phyloP scores from a whole-genome alignment of 1,140 invertebrate species.

The Maniola jurtina region DNA sequence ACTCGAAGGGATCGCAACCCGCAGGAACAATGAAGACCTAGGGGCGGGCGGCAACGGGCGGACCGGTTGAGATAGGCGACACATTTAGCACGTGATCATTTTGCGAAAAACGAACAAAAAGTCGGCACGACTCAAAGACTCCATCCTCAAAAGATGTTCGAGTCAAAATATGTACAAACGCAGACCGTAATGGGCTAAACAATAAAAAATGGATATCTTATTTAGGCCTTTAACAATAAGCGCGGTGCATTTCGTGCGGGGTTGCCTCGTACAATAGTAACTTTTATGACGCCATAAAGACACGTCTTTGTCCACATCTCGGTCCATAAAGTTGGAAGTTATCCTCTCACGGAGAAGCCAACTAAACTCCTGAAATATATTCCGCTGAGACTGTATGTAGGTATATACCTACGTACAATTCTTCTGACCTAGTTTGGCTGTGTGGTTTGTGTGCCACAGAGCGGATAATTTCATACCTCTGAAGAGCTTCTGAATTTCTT shows the following conservation, averaged over 20 bases:
- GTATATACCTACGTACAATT: background rate
- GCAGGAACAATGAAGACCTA: slow-evolving; percentile 16
- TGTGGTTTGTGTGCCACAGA: background rate
- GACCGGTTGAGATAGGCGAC: slow-evolving; percentile 23
- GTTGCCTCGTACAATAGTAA: slow-evolving; percentile 57
- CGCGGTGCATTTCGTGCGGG: slow-evolving; percentile 55
- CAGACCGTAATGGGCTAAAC: slow-evolving; percentile 66
- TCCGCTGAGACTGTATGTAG: slow-evolving; percentile 24
- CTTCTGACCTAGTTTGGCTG: slow-evolving; percentile 2
- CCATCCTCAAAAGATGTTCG: slow-evolving; percentile 46
- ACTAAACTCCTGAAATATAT: slow-evolving; percentile 32
- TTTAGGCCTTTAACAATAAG: slow-evolving; percentile 71
- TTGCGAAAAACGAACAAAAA: slow-evolving; percentile 52
- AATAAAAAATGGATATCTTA: slow-evolving; percentile 75
- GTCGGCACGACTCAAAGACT: slow-evolving; percentile 55
- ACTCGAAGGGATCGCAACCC: background rate
- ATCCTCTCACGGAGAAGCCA: slow-evolving; percentile 36
- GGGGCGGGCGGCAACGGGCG: slow-evolving; percentile 1
- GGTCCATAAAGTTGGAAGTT: slow-evolving; percentile 59
- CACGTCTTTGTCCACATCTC: slow-evolving; percentile 62
- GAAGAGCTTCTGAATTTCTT: too few relatives aligned
- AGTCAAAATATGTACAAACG: slow-evolving; percentile 77
- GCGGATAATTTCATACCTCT: too few relatives aligned
- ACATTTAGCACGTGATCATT: slow-evolving; percentile 54
- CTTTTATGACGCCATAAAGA: slow-evolving; percentile 68